A percentile compares a stretch with the other conserved stretches of the same genome.
Evolutionary conservation across 1,140 invertebrate genomes (phyloP).

Genomic region (Brachionus rubens): DNA sequence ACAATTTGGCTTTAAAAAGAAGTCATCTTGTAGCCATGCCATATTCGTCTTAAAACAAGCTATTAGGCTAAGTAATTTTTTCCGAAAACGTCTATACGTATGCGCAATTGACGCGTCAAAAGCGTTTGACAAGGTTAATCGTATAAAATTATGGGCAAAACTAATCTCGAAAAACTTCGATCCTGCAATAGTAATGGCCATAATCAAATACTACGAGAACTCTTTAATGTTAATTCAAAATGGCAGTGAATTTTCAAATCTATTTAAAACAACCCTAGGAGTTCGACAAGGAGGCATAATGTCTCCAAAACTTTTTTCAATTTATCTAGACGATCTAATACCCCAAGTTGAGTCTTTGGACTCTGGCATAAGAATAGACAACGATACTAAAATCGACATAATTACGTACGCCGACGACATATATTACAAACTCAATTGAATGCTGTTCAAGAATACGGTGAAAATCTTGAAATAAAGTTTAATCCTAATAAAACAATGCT

Average conservation of each 20-base stretch:
- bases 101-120: constrained; percentile 2
- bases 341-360: too few relatives aligned
- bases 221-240: not conserved
- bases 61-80: not conserved
- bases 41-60: not conserved
- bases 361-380: too few relatives aligned
- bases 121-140: not conserved
- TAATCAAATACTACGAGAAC: not conserved
- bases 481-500: too few relatives aligned
- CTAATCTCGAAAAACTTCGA: not conserved
- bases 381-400: too few relatives aligned
- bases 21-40: not conserved
- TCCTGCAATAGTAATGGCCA: not conserved
- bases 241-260: not conserved
- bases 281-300: constrained; percentile 1
- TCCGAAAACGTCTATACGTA: not conserved
- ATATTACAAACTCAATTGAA: too few relatives aligned
- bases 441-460: too few relatives aligned
- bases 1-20: constrained; percentile 2
- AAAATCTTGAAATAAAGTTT: too few relatives aligned
- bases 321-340: not conserved
- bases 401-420: too few relatives aligned
- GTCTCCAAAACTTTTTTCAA: not conserved
- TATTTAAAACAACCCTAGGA: constrained; percentile 6
- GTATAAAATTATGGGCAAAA: not conserved